These are phyloP conservation scores for Conopomorpha cramerella DNA, from an alignment of 1,140 invertebrate genomes.

Conservation along the genomic window DNA sequence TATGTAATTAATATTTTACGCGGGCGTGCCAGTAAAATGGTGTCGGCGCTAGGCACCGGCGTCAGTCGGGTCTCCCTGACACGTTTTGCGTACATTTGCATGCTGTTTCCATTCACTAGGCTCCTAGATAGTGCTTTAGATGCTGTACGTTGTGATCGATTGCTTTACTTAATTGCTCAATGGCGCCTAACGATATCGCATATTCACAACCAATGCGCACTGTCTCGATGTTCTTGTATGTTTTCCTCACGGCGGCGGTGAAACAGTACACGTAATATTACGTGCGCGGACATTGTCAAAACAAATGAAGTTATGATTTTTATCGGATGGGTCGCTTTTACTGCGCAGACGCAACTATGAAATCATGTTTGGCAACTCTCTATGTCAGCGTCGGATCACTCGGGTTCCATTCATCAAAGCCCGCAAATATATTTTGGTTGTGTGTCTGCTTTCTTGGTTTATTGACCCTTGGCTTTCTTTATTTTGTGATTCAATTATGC, in stretches of 20 bases:
- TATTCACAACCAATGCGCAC: neutral
- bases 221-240: neutral
- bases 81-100: slow-evolving; percentile 15
- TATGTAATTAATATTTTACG: too few species aligned
- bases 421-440: neutral
- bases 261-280: neutral
- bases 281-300: neutral
- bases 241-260: neutral
- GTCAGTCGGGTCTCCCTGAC: slow-evolving; percentile 15
- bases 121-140: neutral
- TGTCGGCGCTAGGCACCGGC: slow-evolving; percentile 3
- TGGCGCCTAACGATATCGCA: slow-evolving; percentile 4
- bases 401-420: too few species aligned
- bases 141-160: slow-evolving; percentile 2
- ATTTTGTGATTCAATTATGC: neutral
- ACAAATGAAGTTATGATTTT: too few species aligned
- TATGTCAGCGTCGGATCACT: too few species aligned
- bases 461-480: neutral
- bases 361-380: too few species aligned
- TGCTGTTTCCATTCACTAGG: slow-evolving; percentile 1
- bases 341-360: too few species aligned
- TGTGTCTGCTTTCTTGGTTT: neutral
- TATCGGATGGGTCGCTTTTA: too few species aligned
- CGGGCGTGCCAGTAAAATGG: too few species aligned
- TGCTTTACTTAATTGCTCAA: slow-evolving; percentile 7